These are phyloP conservation scores for Acipenser ruthenus DNA, from an alignment of 2,797 vertebrate species.

Conservation along the genomic window DNA sequence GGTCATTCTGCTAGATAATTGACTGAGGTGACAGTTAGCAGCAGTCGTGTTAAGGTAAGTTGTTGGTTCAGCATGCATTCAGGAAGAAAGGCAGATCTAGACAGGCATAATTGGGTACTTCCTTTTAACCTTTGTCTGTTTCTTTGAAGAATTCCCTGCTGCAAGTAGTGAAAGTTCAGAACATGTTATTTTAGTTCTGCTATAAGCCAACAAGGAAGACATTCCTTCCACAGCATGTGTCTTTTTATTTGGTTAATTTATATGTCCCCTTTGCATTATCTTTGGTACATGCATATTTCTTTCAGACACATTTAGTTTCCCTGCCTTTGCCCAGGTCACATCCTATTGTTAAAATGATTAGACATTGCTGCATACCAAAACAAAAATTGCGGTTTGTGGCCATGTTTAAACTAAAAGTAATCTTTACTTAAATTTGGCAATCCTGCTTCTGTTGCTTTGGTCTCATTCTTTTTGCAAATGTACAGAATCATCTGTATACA, in stretches of 20 bases:
- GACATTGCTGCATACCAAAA: conserved; percentile 15
- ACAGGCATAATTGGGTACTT: conserved; percentile 27
- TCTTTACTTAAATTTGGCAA: too few species aligned
- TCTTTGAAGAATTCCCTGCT: conserved; percentile 36
- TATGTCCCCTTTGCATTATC: conserved; percentile 29
- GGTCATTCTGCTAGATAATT: too few species aligned
- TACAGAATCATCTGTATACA: too few species aligned
- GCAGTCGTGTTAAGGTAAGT: not conserved
- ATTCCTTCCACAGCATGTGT: conserved; percentile 15
- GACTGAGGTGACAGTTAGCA: too few species aligned
- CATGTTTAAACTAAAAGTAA: too few species aligned
- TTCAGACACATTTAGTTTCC: not conserved
- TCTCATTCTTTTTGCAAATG: too few species aligned
- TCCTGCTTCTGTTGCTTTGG: too few species aligned
- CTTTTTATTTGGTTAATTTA: conserved; percentile 35
- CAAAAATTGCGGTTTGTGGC: too few species aligned
- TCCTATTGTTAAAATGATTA: conserved; percentile 19
- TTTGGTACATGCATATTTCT: conserved; percentile 5
- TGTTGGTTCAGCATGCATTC: not conserved
- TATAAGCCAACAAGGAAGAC: conserved; percentile 28
- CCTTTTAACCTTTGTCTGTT: conserved; percentile 36
- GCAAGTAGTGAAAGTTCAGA: conserved; percentile 31
- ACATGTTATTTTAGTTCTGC: conserved; percentile 35
- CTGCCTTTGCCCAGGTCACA: conserved; percentile 23
- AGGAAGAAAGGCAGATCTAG: conserved; percentile 18